These are phyloP conservation scores for Danio tinwini DNA, from an alignment of 2,797 vertebrate genomes.

Conservation along the genomic window DNA sequence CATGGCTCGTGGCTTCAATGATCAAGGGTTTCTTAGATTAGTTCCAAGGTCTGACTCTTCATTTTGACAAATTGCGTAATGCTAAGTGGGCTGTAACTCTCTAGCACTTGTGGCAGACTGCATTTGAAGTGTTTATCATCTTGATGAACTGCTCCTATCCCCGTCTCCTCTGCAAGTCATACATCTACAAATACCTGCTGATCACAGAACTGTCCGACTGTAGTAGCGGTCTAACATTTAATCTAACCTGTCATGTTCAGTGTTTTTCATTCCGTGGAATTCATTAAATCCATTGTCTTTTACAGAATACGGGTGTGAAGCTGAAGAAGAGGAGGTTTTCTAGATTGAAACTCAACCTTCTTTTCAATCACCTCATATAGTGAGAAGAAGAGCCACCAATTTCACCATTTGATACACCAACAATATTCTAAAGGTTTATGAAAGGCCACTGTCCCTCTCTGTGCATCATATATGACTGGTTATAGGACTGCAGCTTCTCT, in stretches of 20 bases:
- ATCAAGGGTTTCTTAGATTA: constrained; percentile 45
- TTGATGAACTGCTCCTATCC: constrained; percentile 24
- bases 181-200: constrained; percentile 45
- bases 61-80: constrained; percentile 34
- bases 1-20: constrained; percentile 4
- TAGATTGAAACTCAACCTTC: constrained; percentile 30
- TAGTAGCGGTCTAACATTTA: background rate
- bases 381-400: background rate
- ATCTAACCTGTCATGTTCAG: constrained; percentile 30
- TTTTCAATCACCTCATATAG: background rate
- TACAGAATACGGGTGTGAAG: constrained; percentile 63
- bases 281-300: constrained; percentile 30
- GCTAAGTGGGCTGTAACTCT: constrained; percentile 42
- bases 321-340: constrained; percentile 62
- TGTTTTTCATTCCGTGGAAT: background rate
- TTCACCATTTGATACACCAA: constrained; percentile 5
- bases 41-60: constrained; percentile 30
- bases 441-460: constrained; percentile 4
- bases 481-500: constrained; percentile 18
- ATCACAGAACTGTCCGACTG: constrained; percentile 26
- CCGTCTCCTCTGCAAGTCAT: constrained; percentile 16
- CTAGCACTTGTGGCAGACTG: constrained; percentile 12
- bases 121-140: constrained; percentile 41
- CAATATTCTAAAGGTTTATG: background rate
- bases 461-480: constrained; percentile 2